These are phyloP conservation scores for Invenusta paracnida DNA, from an alignment of 2,888 invertebrate genomes.

Conservation along the genomic window DNA sequence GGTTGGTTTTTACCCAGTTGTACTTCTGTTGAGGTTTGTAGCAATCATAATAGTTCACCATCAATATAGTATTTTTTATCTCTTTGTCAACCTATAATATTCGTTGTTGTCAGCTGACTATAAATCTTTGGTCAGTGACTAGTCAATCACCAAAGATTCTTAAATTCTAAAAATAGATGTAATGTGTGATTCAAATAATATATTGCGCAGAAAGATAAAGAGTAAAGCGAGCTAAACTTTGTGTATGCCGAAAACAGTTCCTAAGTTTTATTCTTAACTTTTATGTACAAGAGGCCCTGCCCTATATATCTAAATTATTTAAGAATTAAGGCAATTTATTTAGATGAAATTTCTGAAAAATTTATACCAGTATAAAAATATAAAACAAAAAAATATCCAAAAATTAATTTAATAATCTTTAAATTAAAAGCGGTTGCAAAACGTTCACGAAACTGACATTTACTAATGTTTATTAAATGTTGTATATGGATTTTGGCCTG, in stretches of 20 bases:
- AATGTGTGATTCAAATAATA: neutral
- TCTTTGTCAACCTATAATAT: no score
- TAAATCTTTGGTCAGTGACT: no score
- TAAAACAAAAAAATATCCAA: neutral
- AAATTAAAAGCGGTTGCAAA: neutral
- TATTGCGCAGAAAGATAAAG: neutral
- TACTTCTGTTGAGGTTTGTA: no score
- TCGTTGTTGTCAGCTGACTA: no score
- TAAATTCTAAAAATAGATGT: neutral
- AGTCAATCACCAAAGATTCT: neutral
- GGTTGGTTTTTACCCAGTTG: no score
- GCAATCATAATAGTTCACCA: no score
- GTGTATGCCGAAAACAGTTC: neutral
- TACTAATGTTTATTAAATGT: neutral
- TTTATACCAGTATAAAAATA: neutral
- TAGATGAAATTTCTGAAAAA: neutral
- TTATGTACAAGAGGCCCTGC: neutral
- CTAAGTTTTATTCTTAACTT: neutral
- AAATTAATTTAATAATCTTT: neutral
- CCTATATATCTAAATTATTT: neutral
- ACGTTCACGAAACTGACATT: neutral
- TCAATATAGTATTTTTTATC: no score
- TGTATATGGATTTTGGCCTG: neutral
- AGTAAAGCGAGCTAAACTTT: neutral
- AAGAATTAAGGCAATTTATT: neutral